Percentiles rank a stretch among this genome's conserved stretches.
These are phyloP conservation scores for Dryobates pubescens DNA, from an alignment of 2,797 vertebrate species.

Conservation along the genomic window DNA sequence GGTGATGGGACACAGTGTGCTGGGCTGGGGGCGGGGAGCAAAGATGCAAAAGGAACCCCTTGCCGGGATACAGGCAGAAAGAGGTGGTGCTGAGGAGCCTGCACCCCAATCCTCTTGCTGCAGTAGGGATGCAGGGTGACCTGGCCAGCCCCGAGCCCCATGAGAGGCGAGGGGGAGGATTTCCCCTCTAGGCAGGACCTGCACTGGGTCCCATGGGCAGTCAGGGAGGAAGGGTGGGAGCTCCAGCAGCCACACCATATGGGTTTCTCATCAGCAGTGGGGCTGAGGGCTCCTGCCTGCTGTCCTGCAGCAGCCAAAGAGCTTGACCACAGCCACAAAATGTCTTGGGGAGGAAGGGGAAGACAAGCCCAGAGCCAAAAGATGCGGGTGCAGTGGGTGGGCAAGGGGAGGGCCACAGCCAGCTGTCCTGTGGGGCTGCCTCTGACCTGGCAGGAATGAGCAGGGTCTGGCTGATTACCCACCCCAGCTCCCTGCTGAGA, in stretches of 20 bases:
- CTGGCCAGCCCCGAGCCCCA: accelerated
- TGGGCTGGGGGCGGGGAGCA: accelerated
- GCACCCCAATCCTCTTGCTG: not conserved
- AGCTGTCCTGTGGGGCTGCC: accelerated
- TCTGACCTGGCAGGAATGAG: accelerated
- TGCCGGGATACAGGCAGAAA: accelerated
- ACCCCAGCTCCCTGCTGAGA: not conserved
- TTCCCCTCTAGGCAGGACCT: not conserved
- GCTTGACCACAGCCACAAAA: not conserved
- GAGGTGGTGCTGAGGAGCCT: not conserved
- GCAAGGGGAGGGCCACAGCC: not conserved
- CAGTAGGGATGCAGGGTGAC: too few species aligned
- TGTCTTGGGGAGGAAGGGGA: not conserved
- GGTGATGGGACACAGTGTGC: not conserved
- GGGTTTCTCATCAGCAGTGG: conserved; percentile 16
- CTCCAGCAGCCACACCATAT: not conserved
- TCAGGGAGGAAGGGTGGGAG: conserved; percentile 54
- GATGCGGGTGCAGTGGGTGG: not conserved
- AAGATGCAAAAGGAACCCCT: accelerated
- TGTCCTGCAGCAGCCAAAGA: not conserved
- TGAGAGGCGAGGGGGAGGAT: not conserved
- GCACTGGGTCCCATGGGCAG: not conserved
- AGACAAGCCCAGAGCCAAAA: not conserved
- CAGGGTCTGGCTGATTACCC: not conserved
- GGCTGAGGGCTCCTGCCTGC: not conserved